Percentiles rank a stretch among this genome's conserved stretches.
Evolutionary conservation across 23 tunicate genomes (phyloP).

Genomic region (Halocynthia aurantium): DNA sequence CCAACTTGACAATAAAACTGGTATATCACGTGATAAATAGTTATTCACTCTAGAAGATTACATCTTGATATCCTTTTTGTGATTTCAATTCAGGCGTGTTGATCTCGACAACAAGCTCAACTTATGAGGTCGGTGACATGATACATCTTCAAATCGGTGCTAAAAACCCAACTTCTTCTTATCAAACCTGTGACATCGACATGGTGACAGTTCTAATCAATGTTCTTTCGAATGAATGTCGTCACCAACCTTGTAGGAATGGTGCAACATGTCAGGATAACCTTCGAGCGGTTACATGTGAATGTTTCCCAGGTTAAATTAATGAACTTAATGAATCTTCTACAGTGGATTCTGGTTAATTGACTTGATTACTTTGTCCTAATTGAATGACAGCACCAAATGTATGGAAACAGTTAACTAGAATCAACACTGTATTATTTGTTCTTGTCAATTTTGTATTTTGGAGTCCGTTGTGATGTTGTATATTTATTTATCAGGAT

Average conservation of each 20-base stretch:
- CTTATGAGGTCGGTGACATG: slow-evolving; percentile 30
- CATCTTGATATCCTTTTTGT: background rate
- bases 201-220: slow-evolving; percentile 2
- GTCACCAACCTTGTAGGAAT: slow-evolving; percentile 40
- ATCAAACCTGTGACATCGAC: slow-evolving; percentile 5
- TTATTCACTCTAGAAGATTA: background rate
- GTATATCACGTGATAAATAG: slow-evolving; percentile 4
- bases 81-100: slow-evolving; percentile 29
- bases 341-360: too few species aligned
- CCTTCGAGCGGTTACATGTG: slow-evolving; percentile 15
- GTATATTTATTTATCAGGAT: slow-evolving; percentile 30
- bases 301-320: slow-evolving; percentile 55
- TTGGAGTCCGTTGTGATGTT: background rate
- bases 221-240: slow-evolving; percentile 58
- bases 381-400: too few species aligned
- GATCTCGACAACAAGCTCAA: slow-evolving; percentile 18
- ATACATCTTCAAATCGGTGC: slow-evolving; percentile 30
- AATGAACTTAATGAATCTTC: too few species aligned
- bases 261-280: slow-evolving; percentile 64
- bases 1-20: slow-evolving; percentile 23
- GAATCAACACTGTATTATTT: too few species aligned
- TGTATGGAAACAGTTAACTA: too few species aligned
- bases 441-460: too few species aligned
- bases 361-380: too few species aligned
- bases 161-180: slow-evolving; percentile 33